Conservation (phyloP, 2,797 vertebrate genomes). For the Luscinia luscinia region DNA sequence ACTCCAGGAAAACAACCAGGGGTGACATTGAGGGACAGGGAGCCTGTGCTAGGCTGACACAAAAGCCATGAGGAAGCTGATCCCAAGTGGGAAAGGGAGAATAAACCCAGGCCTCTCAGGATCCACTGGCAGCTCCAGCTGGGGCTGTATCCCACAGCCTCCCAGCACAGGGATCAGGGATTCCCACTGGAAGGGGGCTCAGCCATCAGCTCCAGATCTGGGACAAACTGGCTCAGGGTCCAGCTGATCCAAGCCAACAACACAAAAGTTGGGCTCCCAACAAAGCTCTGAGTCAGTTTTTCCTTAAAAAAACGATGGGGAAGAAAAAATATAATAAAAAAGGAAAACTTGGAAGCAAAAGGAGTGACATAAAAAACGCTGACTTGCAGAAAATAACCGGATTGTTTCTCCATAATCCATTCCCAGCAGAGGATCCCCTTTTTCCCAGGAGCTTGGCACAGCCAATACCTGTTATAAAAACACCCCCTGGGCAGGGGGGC, state of each 20-base stretch:
- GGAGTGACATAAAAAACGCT: background rate
- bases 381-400: rapidly evolving
- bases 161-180: background rate
- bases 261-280: background rate
- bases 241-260: background rate
- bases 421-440: rapidly evolving
- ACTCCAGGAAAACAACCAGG: background rate
- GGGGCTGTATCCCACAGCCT: background rate
- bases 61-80: background rate
- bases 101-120: background rate
- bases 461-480: conserved; percentile 28
- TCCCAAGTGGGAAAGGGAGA: background rate
- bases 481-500: background rate
- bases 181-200: background rate
- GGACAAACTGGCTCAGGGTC: background rate
- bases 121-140: background rate
- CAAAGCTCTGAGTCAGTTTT: background rate
- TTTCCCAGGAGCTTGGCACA: conserved; percentile 8
- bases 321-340: no score
- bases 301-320: background rate
- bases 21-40: background rate
- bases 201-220: background rate
- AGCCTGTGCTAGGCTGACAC: background rate
- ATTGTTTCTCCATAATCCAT: background rate
- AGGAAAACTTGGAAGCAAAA: background rate